Evolutionary conservation across 2,113 vertebrate species (phyloP).

Genomic region (Phasianus colchicus): DNA sequence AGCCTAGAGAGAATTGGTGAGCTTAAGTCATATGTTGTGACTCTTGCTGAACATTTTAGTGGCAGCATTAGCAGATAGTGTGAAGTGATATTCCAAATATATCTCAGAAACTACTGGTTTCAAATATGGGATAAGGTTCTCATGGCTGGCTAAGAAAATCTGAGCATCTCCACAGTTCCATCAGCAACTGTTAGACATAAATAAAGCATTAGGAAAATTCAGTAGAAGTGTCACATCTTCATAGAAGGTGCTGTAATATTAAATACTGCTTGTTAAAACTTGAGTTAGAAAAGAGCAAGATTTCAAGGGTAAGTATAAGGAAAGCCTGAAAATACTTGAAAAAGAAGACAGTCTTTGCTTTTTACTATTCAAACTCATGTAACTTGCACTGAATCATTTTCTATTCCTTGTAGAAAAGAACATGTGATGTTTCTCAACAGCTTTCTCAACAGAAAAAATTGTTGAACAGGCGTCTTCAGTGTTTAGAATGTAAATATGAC

Average conservation of each 20-base stretch:
- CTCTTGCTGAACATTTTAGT: not conserved
- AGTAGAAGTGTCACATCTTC: not conserved
- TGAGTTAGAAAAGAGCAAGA: not conserved
- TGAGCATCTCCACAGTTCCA: not conserved
- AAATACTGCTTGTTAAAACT: not conserved
- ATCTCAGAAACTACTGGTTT: conserved; percentile 39
- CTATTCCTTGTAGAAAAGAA: not conserved
- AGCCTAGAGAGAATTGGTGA: not conserved
- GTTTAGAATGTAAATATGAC: not conserved
- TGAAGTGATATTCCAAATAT: not conserved
- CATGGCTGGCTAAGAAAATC: conserved; percentile 15
- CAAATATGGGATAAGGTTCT: not conserved
- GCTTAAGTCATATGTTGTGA: not conserved
- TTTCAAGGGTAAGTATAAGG: not conserved
- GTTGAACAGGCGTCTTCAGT: not conserved
- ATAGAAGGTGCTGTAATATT: not conserved
- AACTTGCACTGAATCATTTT: not conserved
- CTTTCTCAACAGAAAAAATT: not conserved
- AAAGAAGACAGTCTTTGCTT: not conserved
- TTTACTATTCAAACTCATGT: not conserved
- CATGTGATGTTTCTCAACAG: not conserved
- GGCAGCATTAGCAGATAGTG: not conserved
- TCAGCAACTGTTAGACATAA: not conserved
- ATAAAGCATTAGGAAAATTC: not conserved
- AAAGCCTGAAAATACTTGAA: not conserved